Conservation (phyloP, 2,888 invertebrate genomes). For the Agrotis ipsilon region DNA sequence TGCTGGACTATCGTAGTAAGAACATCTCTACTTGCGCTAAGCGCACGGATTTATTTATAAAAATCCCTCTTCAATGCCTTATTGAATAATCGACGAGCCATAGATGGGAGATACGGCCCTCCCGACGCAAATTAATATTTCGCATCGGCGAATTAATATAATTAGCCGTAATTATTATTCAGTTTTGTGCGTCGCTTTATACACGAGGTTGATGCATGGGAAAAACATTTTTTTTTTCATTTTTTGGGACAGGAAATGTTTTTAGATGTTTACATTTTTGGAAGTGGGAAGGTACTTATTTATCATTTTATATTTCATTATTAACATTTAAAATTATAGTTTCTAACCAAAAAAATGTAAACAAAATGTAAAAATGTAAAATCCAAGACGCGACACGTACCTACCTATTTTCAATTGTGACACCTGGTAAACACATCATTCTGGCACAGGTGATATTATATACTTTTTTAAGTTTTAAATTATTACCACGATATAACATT, state of each 20-base stretch:
- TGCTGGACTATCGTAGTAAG: conserved; percentile 65
- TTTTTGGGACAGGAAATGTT: conserved; percentile 37
- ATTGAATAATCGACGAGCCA: conserved; percentile 83
- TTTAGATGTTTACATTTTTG: conserved; percentile 5
- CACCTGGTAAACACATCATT: no score
- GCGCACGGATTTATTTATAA: conserved; percentile 70
- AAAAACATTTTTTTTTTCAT: conserved; percentile 42
- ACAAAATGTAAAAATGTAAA: no score
- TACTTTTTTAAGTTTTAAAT: no score
- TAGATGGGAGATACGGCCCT: conserved; percentile 74
- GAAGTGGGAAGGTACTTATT: not conserved
- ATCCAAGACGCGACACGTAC: no score
- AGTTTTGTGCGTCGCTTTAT: conserved; percentile 65
- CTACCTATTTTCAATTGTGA: no score
- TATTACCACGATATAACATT: no score
- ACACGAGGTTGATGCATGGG: conserved; percentile 58
- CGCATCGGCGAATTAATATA: conserved; percentile 81
- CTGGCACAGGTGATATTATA: no score
- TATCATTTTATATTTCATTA: no score
- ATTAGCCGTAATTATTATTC: conserved; percentile 78
- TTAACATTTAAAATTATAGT: no score
- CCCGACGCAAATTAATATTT: conserved; percentile 85
- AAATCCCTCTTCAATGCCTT: conserved; percentile 80
- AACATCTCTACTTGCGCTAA: conserved; percentile 68
- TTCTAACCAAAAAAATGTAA: no score